Evolutionary conservation across 2,797 vertebrate species (phyloP), one percentile per base, ranked within the genome.

Genomic region (Caiman crocodilus): DNA sequence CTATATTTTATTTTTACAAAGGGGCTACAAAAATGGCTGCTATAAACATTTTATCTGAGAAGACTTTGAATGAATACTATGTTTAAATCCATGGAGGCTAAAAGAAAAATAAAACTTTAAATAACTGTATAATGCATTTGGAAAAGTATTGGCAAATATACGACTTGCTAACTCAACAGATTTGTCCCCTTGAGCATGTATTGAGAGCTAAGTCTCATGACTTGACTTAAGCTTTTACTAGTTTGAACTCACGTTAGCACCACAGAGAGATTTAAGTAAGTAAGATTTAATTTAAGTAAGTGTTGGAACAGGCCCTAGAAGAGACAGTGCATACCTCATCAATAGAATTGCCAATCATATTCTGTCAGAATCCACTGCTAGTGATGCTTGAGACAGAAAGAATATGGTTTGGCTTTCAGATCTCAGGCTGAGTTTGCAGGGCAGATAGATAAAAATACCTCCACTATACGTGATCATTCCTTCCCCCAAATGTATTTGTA

Each of bases 381-480:
- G 14, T 4, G n/a, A 8, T 30, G 21, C 56, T 23, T 6, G 74
- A 30, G n/a, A 15, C 21, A 14, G 76, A 25, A 77, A 59, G 30
- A 59, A 21, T 14, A 32, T 21, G 2, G 23, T 13, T 57, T 32
- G 75, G n/a, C 71, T 75, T 75, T 12, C 73, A 75, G 50, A 55
- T 18, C 15, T 20, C 16, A 17, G 5, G 4, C 5, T 30, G 4
- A 80, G 50, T 56, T n/a, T 57, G 55, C 74, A 12, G 17, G 30
- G 55, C 28, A 56, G 28, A 55, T 26, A 76, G 21, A 55, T 42
- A 17, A 93, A 26, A 81, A 67, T 42, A 60, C 60, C 28, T 76
- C 30, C 30, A 64, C 28, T 17, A 65, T 0, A 0, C 3, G 2
- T 4, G 4, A 2, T 0, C 11, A 71, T 59, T 85, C 84, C 10